Conservation (phyloP, 2,888 invertebrate species). For the Alloscopus bannaensis region DNA sequence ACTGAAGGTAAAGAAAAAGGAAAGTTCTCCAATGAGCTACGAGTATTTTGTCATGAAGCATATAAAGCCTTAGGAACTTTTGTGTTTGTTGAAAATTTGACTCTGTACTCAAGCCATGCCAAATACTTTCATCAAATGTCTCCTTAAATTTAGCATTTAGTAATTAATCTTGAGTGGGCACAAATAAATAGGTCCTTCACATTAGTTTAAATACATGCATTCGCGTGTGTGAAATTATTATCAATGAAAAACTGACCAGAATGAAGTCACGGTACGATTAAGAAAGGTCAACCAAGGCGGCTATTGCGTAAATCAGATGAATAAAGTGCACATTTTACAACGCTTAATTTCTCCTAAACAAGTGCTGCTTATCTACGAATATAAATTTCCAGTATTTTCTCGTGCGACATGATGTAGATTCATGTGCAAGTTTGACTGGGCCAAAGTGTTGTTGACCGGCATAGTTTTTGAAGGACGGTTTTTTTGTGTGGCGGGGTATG, state of each 20-base stretch:
- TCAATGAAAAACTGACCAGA: background rate
- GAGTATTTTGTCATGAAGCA: no score
- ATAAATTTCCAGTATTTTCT: background rate
- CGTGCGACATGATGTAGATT: background rate
- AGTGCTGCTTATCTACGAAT: background rate
- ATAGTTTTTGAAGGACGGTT: conserved; percentile 42
- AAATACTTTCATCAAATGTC: no score
- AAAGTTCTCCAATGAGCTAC: conserved; percentile 23
- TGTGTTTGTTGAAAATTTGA: background rate
- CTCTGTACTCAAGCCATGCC: background rate
- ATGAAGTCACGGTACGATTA: background rate
- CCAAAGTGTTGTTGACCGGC: conserved; percentile 44
- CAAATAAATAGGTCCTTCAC: no score
- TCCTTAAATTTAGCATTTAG: no score
- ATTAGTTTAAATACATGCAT: background rate
- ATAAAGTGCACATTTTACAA: conserved; percentile 1
- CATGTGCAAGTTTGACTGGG: conserved; percentile 27
- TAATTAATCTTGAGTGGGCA: no score
- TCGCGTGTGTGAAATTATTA: background rate
- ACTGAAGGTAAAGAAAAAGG: conserved; percentile 20
- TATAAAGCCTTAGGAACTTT: background rate
- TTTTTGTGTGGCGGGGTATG: no score
- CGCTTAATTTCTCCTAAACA: background rate
- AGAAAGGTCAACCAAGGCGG: conserved; percentile 40
- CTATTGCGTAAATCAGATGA: background rate